These are phyloP conservation scores for Bathynomus jamesi DNA, from an alignment of 1,140 invertebrate species.

Conservation along the genomic window DNA sequence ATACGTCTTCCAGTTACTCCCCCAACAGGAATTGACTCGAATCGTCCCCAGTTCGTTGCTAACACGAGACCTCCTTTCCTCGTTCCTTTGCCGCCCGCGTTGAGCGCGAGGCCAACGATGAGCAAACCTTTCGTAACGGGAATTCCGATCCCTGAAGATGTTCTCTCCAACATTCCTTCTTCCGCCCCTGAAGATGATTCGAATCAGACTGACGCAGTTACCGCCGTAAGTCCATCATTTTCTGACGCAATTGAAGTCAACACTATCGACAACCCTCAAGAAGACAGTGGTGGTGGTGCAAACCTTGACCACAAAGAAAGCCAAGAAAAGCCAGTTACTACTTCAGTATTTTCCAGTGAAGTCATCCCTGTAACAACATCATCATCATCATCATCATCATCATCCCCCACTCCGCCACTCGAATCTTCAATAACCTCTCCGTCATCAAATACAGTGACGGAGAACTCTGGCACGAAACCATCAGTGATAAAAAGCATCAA, in stretches of 20 bases:
- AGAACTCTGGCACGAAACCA: too few relatives aligned
- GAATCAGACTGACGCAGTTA: not conserved
- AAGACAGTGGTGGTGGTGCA: not conserved
- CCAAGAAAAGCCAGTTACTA: not conserved
- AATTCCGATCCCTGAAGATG: constrained; percentile 1
- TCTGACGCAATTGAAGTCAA: not conserved
- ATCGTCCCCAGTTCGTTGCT: constrained; percentile 5
- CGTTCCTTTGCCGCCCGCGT: constrained; percentile 5
- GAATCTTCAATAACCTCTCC: not conserved
- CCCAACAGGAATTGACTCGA: not conserved
- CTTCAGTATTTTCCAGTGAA: not conserved
- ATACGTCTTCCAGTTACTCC: constrained; percentile 1
- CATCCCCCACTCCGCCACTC: not conserved
- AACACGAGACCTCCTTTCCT: constrained; percentile 14
- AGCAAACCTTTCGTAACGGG: not conserved
- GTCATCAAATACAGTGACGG: too few relatives aligned
- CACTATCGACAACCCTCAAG: not conserved
- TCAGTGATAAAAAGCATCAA: not conserved
- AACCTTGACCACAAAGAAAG: not conserved
- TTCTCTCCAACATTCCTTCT: not conserved
- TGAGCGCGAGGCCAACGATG: not conserved
- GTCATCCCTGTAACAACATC: not conserved
- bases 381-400: not conserved
- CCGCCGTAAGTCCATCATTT: not conserved
- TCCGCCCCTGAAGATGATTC: not conserved